Percentiles rank a stretch among this genome's conserved stretches.
phyloP scores from a whole-genome alignment of 2,113 vertebrate genomes.

The Ancistrus triradiatus region DNA sequence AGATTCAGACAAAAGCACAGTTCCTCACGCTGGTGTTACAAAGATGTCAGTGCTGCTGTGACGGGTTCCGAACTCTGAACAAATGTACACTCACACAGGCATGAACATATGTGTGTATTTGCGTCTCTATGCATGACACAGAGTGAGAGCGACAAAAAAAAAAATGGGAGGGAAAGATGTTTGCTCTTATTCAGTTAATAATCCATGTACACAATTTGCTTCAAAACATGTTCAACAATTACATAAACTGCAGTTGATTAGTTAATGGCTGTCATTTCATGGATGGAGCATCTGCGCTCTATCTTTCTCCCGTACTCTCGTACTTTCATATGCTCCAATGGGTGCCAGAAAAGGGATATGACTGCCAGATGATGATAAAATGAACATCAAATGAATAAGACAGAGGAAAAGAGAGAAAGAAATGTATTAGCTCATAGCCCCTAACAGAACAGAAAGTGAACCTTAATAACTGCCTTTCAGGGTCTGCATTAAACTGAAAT shows the following conservation, averaged over 20 bases:
- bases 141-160: slow-evolving; percentile 2
- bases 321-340: slow-evolving; percentile 12
- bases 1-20: slow-evolving; percentile 1
- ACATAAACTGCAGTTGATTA: slow-evolving; percentile 50
- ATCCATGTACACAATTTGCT: slow-evolving; percentile 54
- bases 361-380: slow-evolving; percentile 52
- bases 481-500: slow-evolving; percentile 42
- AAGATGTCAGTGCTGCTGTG: slow-evolving; percentile 23
- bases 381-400: slow-evolving; percentile 47
- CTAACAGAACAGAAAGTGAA: slow-evolving; percentile 10
- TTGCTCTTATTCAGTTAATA: slow-evolving; percentile 53
- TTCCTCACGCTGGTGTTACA: slow-evolving; percentile 1
- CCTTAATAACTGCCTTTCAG: slow-evolving; percentile 35
- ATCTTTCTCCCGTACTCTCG: slow-evolving; percentile 15
- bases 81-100: background rate
- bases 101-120: background rate
- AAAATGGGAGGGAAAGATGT: slow-evolving; percentile 8
- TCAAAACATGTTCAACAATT: slow-evolving; percentile 48
- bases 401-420: slow-evolving; percentile 24
- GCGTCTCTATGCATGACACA: slow-evolving; percentile 12
- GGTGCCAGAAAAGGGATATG: slow-evolving; percentile 48
- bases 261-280: slow-evolving; percentile 49
- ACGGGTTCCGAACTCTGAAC: slow-evolving; percentile 8
- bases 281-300: slow-evolving; percentile 38
- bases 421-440: background rate